Percentiles rank a stretch among this genome's conserved stretches.
Evolutionary conservation across 2,888 invertebrate species (phyloP).

Genomic region (Lepidochrysops patricia): DNA sequence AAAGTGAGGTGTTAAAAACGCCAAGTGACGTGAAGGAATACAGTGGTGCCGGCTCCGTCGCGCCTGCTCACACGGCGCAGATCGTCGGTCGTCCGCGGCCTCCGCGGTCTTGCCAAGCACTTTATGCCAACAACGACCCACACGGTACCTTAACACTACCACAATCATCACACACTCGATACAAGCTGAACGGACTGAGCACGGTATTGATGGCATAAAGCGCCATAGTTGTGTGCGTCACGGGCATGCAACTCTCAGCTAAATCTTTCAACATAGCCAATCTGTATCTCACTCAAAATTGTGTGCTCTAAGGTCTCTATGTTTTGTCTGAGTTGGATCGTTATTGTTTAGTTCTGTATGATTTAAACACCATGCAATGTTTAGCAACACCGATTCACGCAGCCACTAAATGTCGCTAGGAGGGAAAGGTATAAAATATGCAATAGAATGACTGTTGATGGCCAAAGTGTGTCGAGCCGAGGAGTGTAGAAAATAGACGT

Average conservation of each 20-base stretch:
- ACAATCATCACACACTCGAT: constrained; percentile 19
- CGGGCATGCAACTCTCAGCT: constrained; percentile 53
- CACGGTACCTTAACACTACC: constrained; percentile 20
- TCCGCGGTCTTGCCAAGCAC: constrained; percentile 30
- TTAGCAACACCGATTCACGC: constrained; percentile 59
- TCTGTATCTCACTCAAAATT: constrained; percentile 26
- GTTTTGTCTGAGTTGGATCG: constrained; percentile 27
- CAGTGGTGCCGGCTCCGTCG: constrained; percentile 68
- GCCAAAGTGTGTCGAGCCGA: constrained; percentile 59
- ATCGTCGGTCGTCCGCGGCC: constrained; percentile 35
- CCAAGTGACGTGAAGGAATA: constrained; percentile 36
- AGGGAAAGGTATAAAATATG: constrained; percentile 76
- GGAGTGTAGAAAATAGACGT: constrained; percentile 45
- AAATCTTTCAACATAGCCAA: neutral
- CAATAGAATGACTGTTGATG: constrained; percentile 61
- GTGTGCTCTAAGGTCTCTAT: constrained; percentile 54
- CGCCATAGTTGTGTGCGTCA: constrained; percentile 34
- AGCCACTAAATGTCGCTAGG: constrained; percentile 62
- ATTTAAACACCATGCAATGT: constrained; percentile 60
- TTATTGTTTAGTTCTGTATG: constrained; percentile 49
- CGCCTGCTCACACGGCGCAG: constrained; percentile 60
- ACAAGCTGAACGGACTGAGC: constrained; percentile 18
- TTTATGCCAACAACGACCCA: constrained; percentile 37
- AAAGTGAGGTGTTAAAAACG: constrained; percentile 20
- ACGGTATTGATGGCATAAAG: constrained; percentile 22